These are phyloP conservation scores for Myopa tessellatipennis DNA, from an alignment of 2,888 invertebrate genomes.

Conservation along the genomic window DNA sequence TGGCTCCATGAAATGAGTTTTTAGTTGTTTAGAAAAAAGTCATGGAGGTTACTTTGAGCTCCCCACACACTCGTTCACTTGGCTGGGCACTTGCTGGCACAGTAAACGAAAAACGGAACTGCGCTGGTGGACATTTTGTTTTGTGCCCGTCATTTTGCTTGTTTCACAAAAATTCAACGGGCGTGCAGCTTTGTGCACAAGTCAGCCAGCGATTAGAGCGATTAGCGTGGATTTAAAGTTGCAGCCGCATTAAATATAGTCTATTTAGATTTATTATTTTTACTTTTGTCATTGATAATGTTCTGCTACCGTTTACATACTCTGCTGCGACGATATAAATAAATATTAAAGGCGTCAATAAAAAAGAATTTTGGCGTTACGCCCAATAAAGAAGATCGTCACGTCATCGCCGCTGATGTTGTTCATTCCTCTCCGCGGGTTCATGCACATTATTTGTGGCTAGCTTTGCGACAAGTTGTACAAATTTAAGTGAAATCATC, in stretches of 20 bases:
- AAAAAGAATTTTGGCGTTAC: background rate
- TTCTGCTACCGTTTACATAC: background rate
- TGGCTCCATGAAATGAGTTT: too few relatives aligned
- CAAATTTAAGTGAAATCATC: background rate
- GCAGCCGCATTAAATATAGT: too few relatives aligned
- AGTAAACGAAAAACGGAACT: background rate
- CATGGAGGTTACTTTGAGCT: too few relatives aligned
- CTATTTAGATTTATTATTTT: too few relatives aligned
- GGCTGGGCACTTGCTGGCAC: background rate
- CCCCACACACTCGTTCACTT: too few relatives aligned
- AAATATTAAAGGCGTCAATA: background rate
- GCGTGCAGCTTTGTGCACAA: conserved; percentile 52
- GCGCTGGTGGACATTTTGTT: conserved; percentile 60
- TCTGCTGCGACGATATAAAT: background rate
- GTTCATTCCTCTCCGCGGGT: too few relatives aligned
- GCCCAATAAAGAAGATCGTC: background rate
- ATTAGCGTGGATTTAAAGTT: too few relatives aligned
- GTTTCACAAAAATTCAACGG: conserved; percentile 61
- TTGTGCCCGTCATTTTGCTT: conserved; percentile 69
- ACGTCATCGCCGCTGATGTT: too few relatives aligned
- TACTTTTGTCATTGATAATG: background rate
- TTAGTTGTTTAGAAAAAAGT: too few relatives aligned
- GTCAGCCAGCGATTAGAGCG: conserved; percentile 29
- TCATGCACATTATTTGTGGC: too few relatives aligned
- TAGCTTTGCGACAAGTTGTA: too few relatives aligned